phyloP scores from a whole-genome alignment of 2,888 invertebrate genomes.

The Nipponacmea schrenckii region DNA sequence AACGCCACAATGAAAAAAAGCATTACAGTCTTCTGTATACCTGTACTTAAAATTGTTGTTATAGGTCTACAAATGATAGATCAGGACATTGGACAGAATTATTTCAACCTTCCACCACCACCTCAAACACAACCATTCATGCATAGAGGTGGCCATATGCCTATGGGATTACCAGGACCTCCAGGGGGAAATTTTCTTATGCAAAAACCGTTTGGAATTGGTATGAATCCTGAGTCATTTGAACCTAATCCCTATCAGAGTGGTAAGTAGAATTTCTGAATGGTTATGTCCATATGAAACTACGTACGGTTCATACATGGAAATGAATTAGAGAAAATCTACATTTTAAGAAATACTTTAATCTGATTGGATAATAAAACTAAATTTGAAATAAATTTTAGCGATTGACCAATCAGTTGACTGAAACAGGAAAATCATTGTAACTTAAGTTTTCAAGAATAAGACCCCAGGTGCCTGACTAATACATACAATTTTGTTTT shows the following conservation, averaged over 20 bases:
- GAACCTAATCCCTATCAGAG: slow-evolving; percentile 41
- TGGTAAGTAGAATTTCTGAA: not conserved
- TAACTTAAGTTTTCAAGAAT: too few species aligned
- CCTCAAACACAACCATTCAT: slow-evolving; percentile 49
- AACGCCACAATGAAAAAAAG: too few species aligned
- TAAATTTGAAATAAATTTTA: too few species aligned
- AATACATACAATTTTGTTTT: not conserved
- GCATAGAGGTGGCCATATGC: slow-evolving; percentile 66
- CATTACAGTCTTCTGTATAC: not conserved
- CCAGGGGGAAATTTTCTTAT: slow-evolving; percentile 69
- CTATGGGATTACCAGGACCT: slow-evolving; percentile 68
- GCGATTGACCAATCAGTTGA: too few species aligned
- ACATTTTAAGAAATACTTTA: too few species aligned
- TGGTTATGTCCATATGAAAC: too few species aligned
- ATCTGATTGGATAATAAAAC: too few species aligned
- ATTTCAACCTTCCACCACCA: slow-evolving; percentile 74
- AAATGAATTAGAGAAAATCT: too few species aligned
- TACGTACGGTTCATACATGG: too few species aligned
- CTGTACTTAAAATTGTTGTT: slow-evolving; percentile 8
- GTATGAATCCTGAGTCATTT: slow-evolving; percentile 30
- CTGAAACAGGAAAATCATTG: too few species aligned
- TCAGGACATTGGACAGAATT: slow-evolving; percentile 73
- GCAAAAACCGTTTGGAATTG: slow-evolving; percentile 58
- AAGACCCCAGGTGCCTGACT: too few species aligned
- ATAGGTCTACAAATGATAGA: slow-evolving; percentile 75